These are phyloP conservation scores for Xiphydria camelus DNA, from an alignment of 2,888 invertebrate genomes.

Conservation along the genomic window DNA sequence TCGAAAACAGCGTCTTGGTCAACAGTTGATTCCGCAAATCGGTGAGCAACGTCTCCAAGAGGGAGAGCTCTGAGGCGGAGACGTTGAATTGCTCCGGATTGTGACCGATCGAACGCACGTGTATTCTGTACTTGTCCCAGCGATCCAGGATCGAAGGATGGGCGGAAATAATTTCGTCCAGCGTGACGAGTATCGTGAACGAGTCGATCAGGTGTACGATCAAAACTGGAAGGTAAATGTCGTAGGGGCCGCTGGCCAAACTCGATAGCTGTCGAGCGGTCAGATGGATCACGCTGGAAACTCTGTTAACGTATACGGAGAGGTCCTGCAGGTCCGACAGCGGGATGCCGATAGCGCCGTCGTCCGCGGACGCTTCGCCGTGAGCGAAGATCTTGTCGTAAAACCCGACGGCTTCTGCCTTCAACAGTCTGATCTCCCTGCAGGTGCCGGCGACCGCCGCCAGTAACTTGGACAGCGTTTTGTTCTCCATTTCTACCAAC, in stretches of 20 bases:
- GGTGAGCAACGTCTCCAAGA: constrained; percentile 72
- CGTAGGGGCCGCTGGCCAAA: constrained; percentile 37
- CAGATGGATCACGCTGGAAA: constrained; percentile 41
- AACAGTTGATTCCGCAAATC: constrained; percentile 71
- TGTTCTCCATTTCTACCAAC: constrained; percentile 81
- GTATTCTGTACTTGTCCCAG: constrained; percentile 79
- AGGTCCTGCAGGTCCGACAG: constrained; percentile 49
- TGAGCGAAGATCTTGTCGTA: constrained; percentile 58
- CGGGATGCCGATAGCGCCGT: constrained; percentile 44
- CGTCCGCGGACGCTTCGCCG: constrained; percentile 54
- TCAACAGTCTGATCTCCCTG: constrained; percentile 72
- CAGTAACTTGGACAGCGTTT: constrained; percentile 76
- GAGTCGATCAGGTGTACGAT: constrained; percentile 68
- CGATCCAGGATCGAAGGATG: constrained; percentile 66
- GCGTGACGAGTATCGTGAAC: constrained; percentile 66
- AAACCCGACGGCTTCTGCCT: constrained; percentile 68
- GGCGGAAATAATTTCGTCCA: constrained; percentile 69
- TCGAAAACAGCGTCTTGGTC: constrained; percentile 59
- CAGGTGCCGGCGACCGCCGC: constrained; percentile 79
- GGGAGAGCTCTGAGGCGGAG: constrained; percentile 66
- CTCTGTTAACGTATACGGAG: constrained; percentile 43
- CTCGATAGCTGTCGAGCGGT: constrained; percentile 46
- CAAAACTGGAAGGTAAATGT: constrained; percentile 51
- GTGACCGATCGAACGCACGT: constrained; percentile 70
- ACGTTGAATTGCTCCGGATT: constrained; percentile 67